Evolutionary conservation across 2,888 invertebrate species (phyloP), one percentile per base, ranked within the genome.

Genomic region (Adelphocoris suturalis): DNA sequence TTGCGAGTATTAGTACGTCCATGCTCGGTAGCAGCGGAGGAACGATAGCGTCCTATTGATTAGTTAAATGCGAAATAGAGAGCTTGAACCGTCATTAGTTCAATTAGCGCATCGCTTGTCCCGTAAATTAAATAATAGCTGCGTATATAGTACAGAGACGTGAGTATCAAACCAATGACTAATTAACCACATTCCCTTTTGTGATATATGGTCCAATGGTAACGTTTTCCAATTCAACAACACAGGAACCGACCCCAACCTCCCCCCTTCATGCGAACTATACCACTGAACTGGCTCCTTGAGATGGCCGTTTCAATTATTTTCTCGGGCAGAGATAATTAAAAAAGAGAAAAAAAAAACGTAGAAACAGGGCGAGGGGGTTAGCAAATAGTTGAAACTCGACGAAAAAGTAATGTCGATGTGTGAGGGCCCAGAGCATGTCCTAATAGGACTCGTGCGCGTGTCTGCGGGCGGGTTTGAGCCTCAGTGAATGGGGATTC

Each of bases 221-320:
- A 57, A n/a, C 16, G n/a, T n/a, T 57, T n/a, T 5, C n/a, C 16
- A n/a, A n/a, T 57, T n/a, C n/a, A n/a, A 16, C 57, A n/a, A 16
- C 57, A n/a, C n/a, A 57, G 57, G 19, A 7, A 7, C 37, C 7
- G 37, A 4, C 2, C 37, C 7, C 37, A 37, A 7, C 37, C 7
- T 37, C 37, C 37, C 37, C 37, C 7, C 37, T 2, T 7, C 37
- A 37, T 37, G 2, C 37, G 7, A 37, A 37, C 37, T 37, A 7
- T 37, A 37, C 37, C n/a, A 4, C 37, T 7, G 37, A 37, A 37
- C 37, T 37, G 16, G 57, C n/a, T 57, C 5, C 57, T 57, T 57
- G 57, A n/a, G 57, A 57, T 2, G n/a, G 57, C 16, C 57, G 57
- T 57, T 57, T 57, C 57, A 57, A n/a, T 57, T 57, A 57, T n/a